phyloP scores from a whole-genome alignment of 1,140 invertebrate species.

The Eurosta solidaginis region DNA sequence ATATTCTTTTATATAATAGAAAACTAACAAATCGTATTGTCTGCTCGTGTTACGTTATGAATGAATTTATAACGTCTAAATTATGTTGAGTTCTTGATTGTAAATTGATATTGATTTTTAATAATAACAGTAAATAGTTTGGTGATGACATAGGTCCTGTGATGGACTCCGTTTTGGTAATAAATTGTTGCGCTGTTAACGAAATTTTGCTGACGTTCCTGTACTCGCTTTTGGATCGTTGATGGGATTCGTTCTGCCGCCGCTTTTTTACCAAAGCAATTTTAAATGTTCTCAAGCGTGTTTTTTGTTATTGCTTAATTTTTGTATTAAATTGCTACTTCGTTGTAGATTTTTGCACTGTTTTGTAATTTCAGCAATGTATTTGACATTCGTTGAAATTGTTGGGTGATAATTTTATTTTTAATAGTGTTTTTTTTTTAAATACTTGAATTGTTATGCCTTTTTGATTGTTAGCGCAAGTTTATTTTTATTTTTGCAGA shows the following conservation, averaged over 20 bases:
- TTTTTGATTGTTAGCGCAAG: not conserved
- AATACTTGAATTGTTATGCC: not conserved
- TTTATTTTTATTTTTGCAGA: not conserved
- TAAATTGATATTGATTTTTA: slow-evolving; percentile 49
- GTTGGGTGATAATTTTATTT: too few species aligned
- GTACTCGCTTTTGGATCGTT: not conserved
- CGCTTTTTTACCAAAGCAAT: not conserved
- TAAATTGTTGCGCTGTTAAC: slow-evolving; percentile 43
- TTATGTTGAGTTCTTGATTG: slow-evolving; percentile 50
- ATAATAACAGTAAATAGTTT: slow-evolving; percentile 52
- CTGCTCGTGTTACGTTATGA: slow-evolving; percentile 35
- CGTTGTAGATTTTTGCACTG: not conserved
- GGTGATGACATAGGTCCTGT: slow-evolving; percentile 56
- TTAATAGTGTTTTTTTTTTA: not conserved
- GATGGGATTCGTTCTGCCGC: slow-evolving; percentile 13
- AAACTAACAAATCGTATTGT: slow-evolving; percentile 12
- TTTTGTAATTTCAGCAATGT: not conserved
- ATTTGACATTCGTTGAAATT: not conserved
- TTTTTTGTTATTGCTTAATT: not conserved
- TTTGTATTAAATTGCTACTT: not conserved
- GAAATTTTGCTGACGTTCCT: slow-evolving; percentile 48
- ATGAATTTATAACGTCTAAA: slow-evolving; percentile 55
- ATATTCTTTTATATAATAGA: slow-evolving; percentile 5
- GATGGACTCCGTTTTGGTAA: slow-evolving; percentile 53
- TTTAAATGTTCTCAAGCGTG: not conserved